Base-by-base conservation (phyloP, 2,888 invertebrate species). In the Conchocele bisecta region DNA sequence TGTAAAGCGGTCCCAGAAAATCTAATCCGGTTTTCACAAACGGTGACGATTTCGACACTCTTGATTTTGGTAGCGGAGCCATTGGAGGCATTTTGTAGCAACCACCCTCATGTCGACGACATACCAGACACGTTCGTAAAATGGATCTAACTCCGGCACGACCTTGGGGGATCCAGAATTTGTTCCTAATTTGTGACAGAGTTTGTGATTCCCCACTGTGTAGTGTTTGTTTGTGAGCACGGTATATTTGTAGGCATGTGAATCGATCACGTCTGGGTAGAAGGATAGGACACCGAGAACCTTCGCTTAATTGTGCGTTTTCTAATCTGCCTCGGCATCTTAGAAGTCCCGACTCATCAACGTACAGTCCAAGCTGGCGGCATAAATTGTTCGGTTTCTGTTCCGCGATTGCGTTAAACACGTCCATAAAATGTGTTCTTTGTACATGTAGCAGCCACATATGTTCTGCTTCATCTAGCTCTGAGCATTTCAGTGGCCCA, bases 151-250 rank as follows among this genome's bases (percentile, higher is more conserved):
- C 58, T 22, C 41, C n/a, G 24, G 51, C 29, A 26, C 66, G 37
- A 28, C 68, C 61, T 17, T 57, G 56, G 15, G 56, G 56, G 24
- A 69, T 69, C 66, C 58, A 66, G 29, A 31, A 57, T 48, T 35
- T 51, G 2, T 59, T 13, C 22, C 59, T 37, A 28, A 66, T 22
- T 24, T 41, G 28, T 13, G 44, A 9, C 24, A 67, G 29, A 44
- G 59, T 53, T 26, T 58, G 58, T 37, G 58, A 57, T 7, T 50
- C 51, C 24, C 66, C 66, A 31, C 41, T 51, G 35, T 58, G 59
- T 42, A 67, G 28, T 22, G n/a, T 17, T 22, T 67, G 20, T 53
- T 44, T 67, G 26, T 67, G 68, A 31, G 24, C 17, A 13, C 39
- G 60, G 39, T 68, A 56, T 22, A 59, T 35, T 22, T 59, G 15